Base-by-base conservation (phyloP, 23 tunicate species). In the Diplosoma virens region DNA sequence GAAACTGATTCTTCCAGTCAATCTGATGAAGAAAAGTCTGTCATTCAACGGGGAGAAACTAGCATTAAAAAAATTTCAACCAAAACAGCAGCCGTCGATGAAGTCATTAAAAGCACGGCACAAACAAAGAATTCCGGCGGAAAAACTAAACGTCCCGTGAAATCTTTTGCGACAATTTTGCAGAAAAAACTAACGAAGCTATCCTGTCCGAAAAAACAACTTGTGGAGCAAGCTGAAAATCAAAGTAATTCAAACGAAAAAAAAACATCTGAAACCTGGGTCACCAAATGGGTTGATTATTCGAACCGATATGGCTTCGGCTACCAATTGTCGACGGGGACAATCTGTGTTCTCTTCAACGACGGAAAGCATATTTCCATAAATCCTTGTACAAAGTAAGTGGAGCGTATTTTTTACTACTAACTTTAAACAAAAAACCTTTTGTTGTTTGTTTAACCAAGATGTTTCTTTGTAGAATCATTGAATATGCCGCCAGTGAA, bases 251-350 rank as follows among this genome's bases (percentile, higher is more conserved):
- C 61, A n/a, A 11, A 55, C 5, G 4, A 2, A 6, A n/a, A 16
- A 14, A 26, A 35, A 18, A 18, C 52, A 9, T 25, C 60, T 3
- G 25, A 47, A 29, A 83, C 87, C 25, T 93, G 89, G 94, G 79
- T 95, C 58, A 79, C 85, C 68, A 89, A 95, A 55, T 95, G 99
- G 99, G 99, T 95, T 31, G 99, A 95, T 68, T 95, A 89, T 74
- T 89, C 94, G 22, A 95, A 95, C 85, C 84, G 87, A 11, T 95
- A 95, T 55, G 99, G 99, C n/a, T 95, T 95, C 53, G 99, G 99
- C 21, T 95, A 95, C 56, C 90, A 85, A 50, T 82, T 95, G 28
- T 75, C 99, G 1, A 76, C 82, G 53, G 96, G 99, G 26, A 70
- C 79, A 21, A 84, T 95, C 7, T 86, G 96, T 54, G 96, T 85